Evolutionary conservation across 2,888 invertebrate genomes (phyloP), one percentile per base, ranked within the genome.

Genomic region (Lasioglossum leucozonium): DNA sequence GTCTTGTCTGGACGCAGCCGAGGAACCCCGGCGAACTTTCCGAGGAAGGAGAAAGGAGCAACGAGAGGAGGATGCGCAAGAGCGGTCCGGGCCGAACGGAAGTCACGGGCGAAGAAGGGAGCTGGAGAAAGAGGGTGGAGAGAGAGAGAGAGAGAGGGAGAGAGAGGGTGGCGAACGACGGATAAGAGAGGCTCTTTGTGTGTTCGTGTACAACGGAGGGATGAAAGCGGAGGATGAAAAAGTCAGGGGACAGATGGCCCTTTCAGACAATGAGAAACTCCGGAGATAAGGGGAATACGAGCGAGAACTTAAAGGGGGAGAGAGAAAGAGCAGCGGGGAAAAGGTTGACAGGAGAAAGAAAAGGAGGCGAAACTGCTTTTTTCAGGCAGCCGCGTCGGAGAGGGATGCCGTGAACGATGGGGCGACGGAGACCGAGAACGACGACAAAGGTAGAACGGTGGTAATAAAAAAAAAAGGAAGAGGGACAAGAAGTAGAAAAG

Each of bases 231-330:
- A 93, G 93, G 93, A 92, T 93, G 93, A 94, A 94, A 94, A 93
- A 93, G 92, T 93, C 92, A 91, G 92, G 93, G 92, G 95, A 94
- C 95, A 95, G 95, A 95, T 95, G 95, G 95, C 94, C 93, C 94
- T 94, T 94, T 93, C 93, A 94, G 94, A 95, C 95, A 95, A 95
- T 94, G 94, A 94, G 95, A 94, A 95, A 95, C 94, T 95, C 93
- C 91, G 94, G 93, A 94, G 94, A 95, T 94, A 95, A 94, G 94
- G 94, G 94, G 93, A 92, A 91, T 85, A 89, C 88, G 91, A 91
- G 92, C 87, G 91, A 90, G 90, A 87, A 87, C 78, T 80, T 71
- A 69, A 80, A 75, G 86, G 81, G 47, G 79, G 58, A 65, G 75
- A 77, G 79, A 73, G 82, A 77, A 72, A 34, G 78, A 69, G 74